Evolutionary conservation across 2,888 invertebrate genomes (phyloP).

Genomic region (Chymomyza amoena): DNA sequence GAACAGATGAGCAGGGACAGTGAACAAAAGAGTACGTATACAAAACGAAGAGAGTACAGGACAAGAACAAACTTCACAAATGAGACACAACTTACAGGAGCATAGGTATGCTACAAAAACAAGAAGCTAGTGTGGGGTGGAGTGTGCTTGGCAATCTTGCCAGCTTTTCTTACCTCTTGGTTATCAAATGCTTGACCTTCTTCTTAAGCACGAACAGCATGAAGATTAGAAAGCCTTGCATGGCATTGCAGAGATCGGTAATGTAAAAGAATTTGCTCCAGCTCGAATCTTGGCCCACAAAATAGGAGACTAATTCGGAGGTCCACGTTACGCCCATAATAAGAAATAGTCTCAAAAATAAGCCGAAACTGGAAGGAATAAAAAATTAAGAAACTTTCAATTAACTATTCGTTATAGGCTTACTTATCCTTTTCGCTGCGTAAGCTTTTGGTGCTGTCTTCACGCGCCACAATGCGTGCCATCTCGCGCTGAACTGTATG

Average conservation of each 20-base stretch:
- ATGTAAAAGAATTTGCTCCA: constrained; percentile 77
- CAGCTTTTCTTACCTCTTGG: constrained; percentile 68
- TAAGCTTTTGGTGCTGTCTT: constrained; percentile 75
- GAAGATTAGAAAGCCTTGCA: constrained; percentile 82
- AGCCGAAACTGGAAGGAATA: constrained; percentile 82
- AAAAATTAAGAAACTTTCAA: neutral
- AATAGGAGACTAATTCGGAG: constrained; percentile 88
- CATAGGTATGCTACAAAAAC: neutral
- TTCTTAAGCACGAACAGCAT: constrained; percentile 83
- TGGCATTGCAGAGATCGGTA: constrained; percentile 81
- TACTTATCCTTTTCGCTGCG: constrained; percentile 77
- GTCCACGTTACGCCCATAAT: constrained; percentile 94
- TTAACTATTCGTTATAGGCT: constrained; percentile 12
- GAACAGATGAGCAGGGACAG: neutral
- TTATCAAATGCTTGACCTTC: constrained; percentile 76
- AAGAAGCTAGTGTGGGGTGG: neutral
- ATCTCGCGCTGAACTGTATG: constrained; percentile 76
- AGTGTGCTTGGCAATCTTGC: neutral
- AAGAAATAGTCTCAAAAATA: constrained; percentile 89
- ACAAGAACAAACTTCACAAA: neutral
- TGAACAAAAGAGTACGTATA: constrained; percentile 6
- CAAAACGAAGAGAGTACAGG: constrained; percentile 3
- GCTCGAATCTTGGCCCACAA: constrained; percentile 79
- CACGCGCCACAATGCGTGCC: constrained; percentile 74
- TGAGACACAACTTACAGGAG: constrained; percentile 11